These are phyloP conservation scores for Drosophila melanosoma DNA, from an alignment of 2,888 invertebrate genomes.

Conservation along the genomic window DNA sequence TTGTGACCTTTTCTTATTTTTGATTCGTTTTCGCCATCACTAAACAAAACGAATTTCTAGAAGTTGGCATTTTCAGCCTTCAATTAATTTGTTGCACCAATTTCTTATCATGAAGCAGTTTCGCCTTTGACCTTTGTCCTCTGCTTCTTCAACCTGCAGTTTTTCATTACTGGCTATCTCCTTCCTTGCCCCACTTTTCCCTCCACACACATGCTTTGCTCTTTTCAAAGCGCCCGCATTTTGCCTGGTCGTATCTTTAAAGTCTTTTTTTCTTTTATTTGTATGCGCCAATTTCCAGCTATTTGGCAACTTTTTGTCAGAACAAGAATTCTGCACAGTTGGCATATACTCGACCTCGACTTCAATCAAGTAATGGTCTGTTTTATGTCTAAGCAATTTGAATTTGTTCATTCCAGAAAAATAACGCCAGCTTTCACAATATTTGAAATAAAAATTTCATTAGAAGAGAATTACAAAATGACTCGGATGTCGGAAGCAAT, in stretches of 20 bases:
- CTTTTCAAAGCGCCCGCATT: constrained; percentile 3
- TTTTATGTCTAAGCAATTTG: neutral
- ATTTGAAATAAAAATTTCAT: constrained; percentile 11
- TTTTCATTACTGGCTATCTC: neutral
- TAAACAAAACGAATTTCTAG: neutral
- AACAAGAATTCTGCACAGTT: neutral
- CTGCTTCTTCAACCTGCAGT: neutral
- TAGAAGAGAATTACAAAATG: constrained; percentile 26
- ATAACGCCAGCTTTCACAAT: neutral
- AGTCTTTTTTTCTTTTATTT: neutral
- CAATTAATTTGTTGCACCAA: neutral
- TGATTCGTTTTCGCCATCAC: neutral
- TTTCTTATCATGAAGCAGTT: neutral
- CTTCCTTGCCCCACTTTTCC: neutral
- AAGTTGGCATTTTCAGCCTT: neutral
- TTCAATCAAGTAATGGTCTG: neutral
- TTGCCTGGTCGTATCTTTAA: neutral
- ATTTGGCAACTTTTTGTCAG: neutral
- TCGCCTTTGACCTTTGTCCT: constrained; percentile 1
- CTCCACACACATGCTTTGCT: neutral
- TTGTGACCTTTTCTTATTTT: neutral
- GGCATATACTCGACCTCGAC: neutral
- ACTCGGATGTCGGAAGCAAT: constrained; percentile 2
- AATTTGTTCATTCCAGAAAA: constrained; percentile 18
- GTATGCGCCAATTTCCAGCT: neutral